phyloP scores from a whole-genome alignment of 2,888 invertebrate species.

The Eledona agricola region DNA sequence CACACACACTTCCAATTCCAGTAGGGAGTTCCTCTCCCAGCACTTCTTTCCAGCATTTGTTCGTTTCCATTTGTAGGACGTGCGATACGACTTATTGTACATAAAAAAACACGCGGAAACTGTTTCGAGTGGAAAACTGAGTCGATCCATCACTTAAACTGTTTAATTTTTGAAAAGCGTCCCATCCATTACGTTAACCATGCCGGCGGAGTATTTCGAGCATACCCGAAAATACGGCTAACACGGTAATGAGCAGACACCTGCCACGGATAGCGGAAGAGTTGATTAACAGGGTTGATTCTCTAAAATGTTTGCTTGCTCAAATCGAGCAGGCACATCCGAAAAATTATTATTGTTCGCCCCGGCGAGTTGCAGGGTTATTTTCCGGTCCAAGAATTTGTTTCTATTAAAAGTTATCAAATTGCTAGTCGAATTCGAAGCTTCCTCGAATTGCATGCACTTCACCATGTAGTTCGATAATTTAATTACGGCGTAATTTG shows the following conservation, averaged over 20 bases:
- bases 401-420: too few species aligned
- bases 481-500: too few species aligned
- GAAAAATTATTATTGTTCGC: too few species aligned
- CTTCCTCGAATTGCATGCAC: too few species aligned
- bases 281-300: constrained; percentile 1
- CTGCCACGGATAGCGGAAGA: neutral
- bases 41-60: neutral
- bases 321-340: too few species aligned
- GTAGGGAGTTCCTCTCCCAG: neutral
- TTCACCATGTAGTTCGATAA: too few species aligned
- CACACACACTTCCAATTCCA: constrained; percentile 25
- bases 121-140: neutral
- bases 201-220: constrained; percentile 1
- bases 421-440: too few species aligned
- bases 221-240: constrained; percentile 5
- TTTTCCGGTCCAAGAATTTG: too few species aligned
- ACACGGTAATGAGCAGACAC: constrained; percentile 2
- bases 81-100: constrained; percentile 17
- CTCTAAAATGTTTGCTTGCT: neutral
- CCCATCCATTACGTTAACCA: constrained; percentile 3
- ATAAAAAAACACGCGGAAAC: constrained; percentile 2
- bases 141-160: constrained; percentile 9
- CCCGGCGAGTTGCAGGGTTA: too few species aligned
- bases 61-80: too few species aligned
- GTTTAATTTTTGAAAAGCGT: neutral